Conservation (phyloP, 2,113 vertebrate species). For the Crotalus horridus region DNA sequence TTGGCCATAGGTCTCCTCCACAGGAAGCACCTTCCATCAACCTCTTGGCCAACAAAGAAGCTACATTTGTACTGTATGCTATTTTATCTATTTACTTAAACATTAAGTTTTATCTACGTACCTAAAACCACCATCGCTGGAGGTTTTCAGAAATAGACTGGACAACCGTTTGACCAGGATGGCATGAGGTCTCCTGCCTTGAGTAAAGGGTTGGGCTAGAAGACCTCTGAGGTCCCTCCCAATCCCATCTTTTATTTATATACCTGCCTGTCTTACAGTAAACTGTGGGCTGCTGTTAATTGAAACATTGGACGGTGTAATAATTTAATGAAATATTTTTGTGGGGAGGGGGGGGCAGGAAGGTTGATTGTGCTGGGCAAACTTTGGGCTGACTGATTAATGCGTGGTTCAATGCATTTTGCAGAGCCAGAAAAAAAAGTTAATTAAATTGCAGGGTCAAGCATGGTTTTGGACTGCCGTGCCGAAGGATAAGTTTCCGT, state of each 20-base stretch:
- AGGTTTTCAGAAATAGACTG: background rate
- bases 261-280: background rate
- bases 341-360: background rate
- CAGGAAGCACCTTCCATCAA: background rate
- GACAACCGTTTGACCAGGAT: background rate
- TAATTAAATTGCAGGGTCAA: background rate
- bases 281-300: background rate
- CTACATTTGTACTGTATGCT: background rate
- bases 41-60: background rate
- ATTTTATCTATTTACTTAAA: background rate
- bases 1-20: background rate
- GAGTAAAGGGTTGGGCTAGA: background rate
- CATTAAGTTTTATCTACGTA: background rate
- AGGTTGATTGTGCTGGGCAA: background rate
- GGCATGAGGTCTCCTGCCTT: background rate
- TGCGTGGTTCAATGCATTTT: background rate
- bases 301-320: background rate
- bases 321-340: background rate
- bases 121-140: background rate
- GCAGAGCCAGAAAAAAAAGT: background rate
- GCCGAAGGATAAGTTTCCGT: background rate
- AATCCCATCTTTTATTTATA: background rate
- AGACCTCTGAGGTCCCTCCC: background rate
- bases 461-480: background rate
- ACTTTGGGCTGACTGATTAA: background rate